A percentile compares a stretch with the other conserved stretches of the same genome.
These are phyloP conservation scores for Invenusta paracnida DNA, from an alignment of 2,888 invertebrate genomes.

Conservation along the genomic window DNA sequence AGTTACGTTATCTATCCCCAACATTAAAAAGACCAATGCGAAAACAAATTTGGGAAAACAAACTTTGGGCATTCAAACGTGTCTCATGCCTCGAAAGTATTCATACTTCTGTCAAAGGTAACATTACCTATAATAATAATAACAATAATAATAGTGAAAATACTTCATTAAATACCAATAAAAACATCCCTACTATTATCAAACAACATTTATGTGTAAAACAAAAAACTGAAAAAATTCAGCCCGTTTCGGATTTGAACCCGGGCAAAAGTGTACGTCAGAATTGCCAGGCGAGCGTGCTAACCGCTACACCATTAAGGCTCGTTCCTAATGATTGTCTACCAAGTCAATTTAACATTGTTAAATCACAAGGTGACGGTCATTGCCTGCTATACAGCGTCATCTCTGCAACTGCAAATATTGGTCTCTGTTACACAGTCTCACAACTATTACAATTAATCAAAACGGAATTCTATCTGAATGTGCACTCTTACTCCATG, in stretches of 20 bases:
- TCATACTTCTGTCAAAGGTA: not conserved
- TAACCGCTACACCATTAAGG: not conserved
- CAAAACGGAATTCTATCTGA: not conserved
- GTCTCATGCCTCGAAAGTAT: not conserved
- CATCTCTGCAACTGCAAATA: not conserved
- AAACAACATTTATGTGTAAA: too few species aligned
- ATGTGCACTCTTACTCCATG: not conserved
- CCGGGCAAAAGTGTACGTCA: not conserved
- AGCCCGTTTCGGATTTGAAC: not conserved
- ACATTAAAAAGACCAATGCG: not conserved
- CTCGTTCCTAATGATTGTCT: not conserved
- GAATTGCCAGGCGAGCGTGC: not conserved
- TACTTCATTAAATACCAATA: not conserved
- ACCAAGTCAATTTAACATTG: not conserved
- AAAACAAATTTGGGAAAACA: not conserved
- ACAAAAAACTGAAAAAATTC: too few species aligned
- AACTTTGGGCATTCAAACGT: not conserved
- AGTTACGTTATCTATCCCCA: not conserved
- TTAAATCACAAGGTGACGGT: not conserved
- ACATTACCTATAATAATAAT: not conserved
- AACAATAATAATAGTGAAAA: too few species aligned
- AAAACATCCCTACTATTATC: too few species aligned
- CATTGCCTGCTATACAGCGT: not conserved
- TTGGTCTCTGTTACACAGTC: not conserved
- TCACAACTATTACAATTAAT: not conserved